Evolutionary conservation across 2,113 vertebrate species (phyloP).

Genomic region (Atrichornis clamosus): DNA sequence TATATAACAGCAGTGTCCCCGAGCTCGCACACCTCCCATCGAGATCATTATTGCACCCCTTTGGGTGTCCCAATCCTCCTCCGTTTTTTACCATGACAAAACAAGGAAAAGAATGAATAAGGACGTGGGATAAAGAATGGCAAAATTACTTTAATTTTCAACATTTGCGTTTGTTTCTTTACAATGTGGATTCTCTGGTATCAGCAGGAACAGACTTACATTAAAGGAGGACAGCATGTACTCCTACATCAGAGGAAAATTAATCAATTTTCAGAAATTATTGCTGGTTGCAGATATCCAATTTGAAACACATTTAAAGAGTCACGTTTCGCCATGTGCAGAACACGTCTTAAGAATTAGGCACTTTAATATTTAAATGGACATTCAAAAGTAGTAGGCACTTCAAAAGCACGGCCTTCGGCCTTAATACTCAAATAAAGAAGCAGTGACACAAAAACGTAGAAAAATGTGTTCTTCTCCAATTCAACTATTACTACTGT

Average conservation of each 20-base stretch:
- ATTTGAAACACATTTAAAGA: background rate
- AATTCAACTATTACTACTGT: background rate
- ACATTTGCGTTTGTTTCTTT: background rate
- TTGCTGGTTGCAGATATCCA: background rate
- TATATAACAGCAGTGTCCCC: background rate
- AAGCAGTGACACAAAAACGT: background rate
- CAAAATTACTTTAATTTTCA: background rate
- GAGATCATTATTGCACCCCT: conserved; percentile 1
- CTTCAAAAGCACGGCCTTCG: background rate
- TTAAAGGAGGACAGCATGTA: background rate
- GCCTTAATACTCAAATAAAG: background rate
- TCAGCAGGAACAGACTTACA: background rate
- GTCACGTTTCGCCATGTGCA: background rate
- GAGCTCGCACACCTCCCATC: background rate
- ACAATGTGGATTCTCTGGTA: rapidly evolving
- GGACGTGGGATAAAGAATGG: background rate
- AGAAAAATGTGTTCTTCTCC: background rate
- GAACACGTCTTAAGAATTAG: background rate
- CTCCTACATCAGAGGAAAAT: background rate
- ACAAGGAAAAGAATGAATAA: background rate
- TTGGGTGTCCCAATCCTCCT: background rate
- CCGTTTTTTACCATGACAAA: background rate
- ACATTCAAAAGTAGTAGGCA: background rate
- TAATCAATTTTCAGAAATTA: background rate
- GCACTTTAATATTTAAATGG: background rate